phyloP scores from a whole-genome alignment of 2,888 invertebrate genomes.

The Eugnorisma glareosa region DNA sequence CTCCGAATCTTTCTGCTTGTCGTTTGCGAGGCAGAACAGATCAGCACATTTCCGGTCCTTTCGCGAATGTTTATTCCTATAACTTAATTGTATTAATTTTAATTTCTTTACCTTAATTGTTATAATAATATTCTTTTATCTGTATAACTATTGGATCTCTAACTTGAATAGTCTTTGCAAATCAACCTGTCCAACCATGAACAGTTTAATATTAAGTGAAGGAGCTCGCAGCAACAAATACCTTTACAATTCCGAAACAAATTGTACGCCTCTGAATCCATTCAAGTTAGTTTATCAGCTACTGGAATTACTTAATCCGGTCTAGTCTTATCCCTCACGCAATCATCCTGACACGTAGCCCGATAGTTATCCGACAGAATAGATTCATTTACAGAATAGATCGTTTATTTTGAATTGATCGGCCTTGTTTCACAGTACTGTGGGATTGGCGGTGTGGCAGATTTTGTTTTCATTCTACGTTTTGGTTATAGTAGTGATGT shows the following conservation, averaged over 20 bases:
- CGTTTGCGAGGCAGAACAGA: background rate
- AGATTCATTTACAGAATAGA: slow-evolving; percentile 32
- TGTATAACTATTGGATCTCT: background rate
- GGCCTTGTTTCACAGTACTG: slow-evolving; percentile 34
- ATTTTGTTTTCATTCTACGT: background rate
- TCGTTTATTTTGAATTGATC: slow-evolving; percentile 40
- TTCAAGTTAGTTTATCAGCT: slow-evolving; percentile 60
- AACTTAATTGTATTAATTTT: too few relatives aligned
- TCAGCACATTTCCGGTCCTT: background rate
- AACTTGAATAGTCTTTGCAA: background rate
- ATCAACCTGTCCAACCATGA: slow-evolving; percentile 4
- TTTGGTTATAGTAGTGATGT: background rate
- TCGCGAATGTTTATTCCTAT: background rate
- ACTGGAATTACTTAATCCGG: slow-evolving; percentile 60
- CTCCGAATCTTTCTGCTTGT: background rate
- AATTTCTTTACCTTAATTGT: background rate
- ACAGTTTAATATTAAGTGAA: slow-evolving; percentile 8
- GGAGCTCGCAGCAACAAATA: slow-evolving; percentile 30
- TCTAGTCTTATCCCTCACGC: slow-evolving; percentile 55
- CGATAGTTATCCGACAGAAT: slow-evolving; percentile 44
- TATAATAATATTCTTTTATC: background rate
- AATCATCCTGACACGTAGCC: slow-evolving; percentile 61
- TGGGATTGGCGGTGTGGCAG: background rate
- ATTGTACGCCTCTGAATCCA: slow-evolving; percentile 36
- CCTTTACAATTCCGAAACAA: slow-evolving; percentile 45